These are phyloP conservation scores for Pantherophis guttatus DNA, from an alignment of 2,113 vertebrate genomes.

Conservation along the genomic window DNA sequence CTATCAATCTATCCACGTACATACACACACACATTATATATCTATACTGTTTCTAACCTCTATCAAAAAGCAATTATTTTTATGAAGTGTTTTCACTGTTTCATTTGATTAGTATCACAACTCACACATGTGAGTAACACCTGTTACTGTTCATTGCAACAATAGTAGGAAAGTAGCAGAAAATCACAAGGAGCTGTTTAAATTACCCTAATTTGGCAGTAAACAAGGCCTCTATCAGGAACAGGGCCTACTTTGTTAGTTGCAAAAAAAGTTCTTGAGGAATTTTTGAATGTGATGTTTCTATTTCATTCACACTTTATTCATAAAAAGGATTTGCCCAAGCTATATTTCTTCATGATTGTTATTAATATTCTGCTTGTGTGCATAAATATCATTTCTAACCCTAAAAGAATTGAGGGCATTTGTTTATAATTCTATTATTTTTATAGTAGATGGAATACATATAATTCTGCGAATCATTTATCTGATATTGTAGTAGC, in stretches of 20 bases:
- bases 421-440: neutral
- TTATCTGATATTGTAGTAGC: neutral
- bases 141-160: neutral
- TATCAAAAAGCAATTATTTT: neutral
- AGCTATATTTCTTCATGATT: neutral
- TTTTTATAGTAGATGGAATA: neutral
- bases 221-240: neutral
- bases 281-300: neutral
- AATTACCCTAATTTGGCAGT: neutral
- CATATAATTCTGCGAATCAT: neutral
- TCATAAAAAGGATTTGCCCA: neutral
- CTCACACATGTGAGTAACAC: neutral
- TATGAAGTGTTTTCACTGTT: neutral
- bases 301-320: neutral
- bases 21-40: neutral
- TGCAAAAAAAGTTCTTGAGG: neutral
- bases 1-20: neutral
- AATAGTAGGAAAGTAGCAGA: neutral
- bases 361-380: neutral
- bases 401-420: neutral
- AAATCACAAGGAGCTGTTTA: neutral
- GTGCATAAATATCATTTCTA: neutral
- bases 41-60: neutral
- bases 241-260: neutral
- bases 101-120: neutral